Evolutionary conservation across 1,140 invertebrate species (phyloP).

Genomic region (Calosoma granatense): DNA sequence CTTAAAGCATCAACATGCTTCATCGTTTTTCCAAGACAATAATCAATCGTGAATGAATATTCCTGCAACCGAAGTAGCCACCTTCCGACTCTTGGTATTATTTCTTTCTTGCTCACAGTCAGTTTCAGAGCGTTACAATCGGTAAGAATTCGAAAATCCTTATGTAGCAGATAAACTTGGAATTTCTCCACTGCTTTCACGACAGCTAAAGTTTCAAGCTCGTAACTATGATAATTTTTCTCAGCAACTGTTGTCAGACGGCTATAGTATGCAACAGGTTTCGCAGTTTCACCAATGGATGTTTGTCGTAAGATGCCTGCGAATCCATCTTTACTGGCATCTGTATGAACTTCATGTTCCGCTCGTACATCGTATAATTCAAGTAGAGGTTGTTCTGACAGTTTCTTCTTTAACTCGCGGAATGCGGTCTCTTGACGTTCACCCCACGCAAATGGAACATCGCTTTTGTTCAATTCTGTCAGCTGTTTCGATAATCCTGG

Average conservation of each 20-base stretch:
- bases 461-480: neutral
- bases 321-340: constrained; percentile 25
- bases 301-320: constrained; percentile 23
- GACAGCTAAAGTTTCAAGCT: neutral
- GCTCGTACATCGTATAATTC: neutral
- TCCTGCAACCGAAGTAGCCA: constrained; percentile 25
- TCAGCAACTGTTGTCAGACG: neutral
- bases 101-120: constrained; percentile 28
- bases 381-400: neutral
- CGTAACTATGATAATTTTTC: neutral
- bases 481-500: neutral
- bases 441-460: neutral
- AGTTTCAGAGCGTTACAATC: constrained; percentile 17
- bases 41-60: constrained; percentile 22
- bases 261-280: constrained; percentile 10
- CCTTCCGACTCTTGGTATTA: constrained; percentile 19
- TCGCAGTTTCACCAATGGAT: neutral
- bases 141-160: neutral
- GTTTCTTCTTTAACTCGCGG: neutral
- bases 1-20: constrained; percentile 25
- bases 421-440: neutral
- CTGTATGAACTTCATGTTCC: constrained; percentile 26
- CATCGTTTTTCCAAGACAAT: constrained; percentile 21
- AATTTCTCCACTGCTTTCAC: neutral
- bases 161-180: neutral